Percentiles rank a stretch among this genome's conserved stretches.
These are phyloP conservation scores for Nerophis ophidion DNA, from an alignment of 2,113 vertebrate species.

Conservation along the genomic window DNA sequence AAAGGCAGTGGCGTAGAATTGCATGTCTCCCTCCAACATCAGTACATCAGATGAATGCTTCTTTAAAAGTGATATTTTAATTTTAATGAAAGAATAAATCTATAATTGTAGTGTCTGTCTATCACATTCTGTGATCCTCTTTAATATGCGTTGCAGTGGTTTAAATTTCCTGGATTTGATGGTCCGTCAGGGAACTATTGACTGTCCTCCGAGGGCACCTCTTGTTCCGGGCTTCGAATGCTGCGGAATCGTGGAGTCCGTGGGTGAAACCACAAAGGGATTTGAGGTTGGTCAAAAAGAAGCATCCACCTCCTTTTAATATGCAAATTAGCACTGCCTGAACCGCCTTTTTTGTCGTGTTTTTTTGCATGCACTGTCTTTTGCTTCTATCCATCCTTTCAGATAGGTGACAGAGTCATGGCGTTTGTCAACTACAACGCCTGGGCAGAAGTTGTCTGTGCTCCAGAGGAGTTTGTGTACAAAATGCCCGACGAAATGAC, in stretches of 20 bases:
- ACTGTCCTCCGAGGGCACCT: constrained; percentile 92
- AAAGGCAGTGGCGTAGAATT: neutral
- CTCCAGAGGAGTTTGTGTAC: constrained; percentile 87
- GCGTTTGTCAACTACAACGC: constrained; percentile 94
- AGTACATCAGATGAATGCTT: neutral
- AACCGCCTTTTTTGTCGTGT: neutral
- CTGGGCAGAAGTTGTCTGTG: constrained; percentile 97
- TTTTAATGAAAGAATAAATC: neutral
- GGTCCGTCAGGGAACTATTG: constrained; percentile 96
- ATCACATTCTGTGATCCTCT: neutral
- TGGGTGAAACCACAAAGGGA: constrained; percentile 85
- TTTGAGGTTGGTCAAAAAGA: constrained; percentile 81
- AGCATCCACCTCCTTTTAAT: neutral
- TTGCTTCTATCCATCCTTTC: constrained; percentile 20
- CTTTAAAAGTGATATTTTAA: neutral
- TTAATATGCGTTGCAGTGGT: constrained; percentile 74
- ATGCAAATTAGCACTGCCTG: neutral
- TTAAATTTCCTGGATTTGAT: constrained; percentile 97
- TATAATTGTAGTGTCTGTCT: neutral
- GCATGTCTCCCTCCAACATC: no score
- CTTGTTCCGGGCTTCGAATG: constrained; percentile 95
- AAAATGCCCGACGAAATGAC: constrained; percentile 95
- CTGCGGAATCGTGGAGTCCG: constrained; percentile 90
- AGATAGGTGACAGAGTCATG: constrained; percentile 97
- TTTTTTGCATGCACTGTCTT: neutral